phyloP scores from a whole-genome alignment of 92 coral and sea anemone genomes.

The Umimayanthus chanpuru region DNA sequence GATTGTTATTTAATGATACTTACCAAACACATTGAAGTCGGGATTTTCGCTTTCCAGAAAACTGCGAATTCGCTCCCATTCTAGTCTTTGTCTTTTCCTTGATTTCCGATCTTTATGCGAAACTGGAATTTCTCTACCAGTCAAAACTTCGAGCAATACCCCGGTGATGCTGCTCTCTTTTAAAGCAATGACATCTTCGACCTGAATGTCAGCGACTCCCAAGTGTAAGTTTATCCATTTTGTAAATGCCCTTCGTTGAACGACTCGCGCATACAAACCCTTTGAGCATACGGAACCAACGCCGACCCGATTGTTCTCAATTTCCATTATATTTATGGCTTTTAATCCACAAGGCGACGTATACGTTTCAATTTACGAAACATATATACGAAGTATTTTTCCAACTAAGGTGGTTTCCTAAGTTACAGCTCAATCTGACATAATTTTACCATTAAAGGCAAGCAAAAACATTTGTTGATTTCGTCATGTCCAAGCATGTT shows the following conservation, averaged over 20 bases:
- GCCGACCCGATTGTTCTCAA: neutral
- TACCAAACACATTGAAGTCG: conserved; percentile 22
- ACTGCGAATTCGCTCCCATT: conserved; percentile 66
- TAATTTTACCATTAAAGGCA: conserved; percentile 8
- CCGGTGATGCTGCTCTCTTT: conserved; percentile 63
- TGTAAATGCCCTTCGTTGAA: conserved; percentile 86
- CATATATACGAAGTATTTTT: neutral
- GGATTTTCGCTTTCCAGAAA: conserved; percentile 67
- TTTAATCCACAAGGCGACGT: neutral
- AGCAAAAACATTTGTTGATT: neutral
- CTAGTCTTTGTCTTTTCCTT: conserved; percentile 55
- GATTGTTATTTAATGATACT: neutral
- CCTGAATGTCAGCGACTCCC: conserved; percentile 46
- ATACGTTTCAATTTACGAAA: conserved; percentile 3
- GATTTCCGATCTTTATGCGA: conserved; percentile 52
- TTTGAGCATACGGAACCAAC: conserved; percentile 38
- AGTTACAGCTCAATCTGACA: neutral
- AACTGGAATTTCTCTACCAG: conserved; percentile 57
- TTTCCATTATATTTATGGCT: conserved; percentile 15
- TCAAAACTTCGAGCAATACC: conserved; percentile 59
- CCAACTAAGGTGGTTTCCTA: neutral
- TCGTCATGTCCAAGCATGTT: neutral
- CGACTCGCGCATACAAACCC: conserved; percentile 58
- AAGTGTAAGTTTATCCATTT: conserved; percentile 86
- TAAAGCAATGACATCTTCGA: conserved; percentile 75